Evolutionary conservation across 2,797 vertebrate genomes (phyloP), one percentile per base, ranked within the genome.

Genomic region (Pseudotriccus pelzelni): DNA sequence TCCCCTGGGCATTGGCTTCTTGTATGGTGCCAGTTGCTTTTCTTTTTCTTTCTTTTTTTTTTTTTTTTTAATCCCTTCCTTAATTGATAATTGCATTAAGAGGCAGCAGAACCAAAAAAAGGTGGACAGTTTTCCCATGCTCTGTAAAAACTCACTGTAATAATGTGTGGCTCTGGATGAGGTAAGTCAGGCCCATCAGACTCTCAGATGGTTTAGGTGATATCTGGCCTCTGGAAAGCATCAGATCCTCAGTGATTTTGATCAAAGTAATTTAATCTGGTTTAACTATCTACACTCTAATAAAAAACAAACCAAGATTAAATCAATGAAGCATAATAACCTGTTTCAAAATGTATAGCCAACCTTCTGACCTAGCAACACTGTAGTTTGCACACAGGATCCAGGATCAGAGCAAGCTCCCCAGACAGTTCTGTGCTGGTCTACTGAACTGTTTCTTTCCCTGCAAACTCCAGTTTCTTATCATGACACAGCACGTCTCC

Each of bases 41-140:
- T 23, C n/a, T 43, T 2, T 2, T 28, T 2, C 23, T 2, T 24
- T 32, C 7, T 18, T 12, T 14, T 10, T 44, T 7, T 12, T 19
- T 9, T 46, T 18, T 30, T 21, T n/a, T 18, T 37, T 37, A 37
- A 37, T 37, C 4, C 5, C 32, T 7, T 14, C 4, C 13, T 60
- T 8, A 25, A 14, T 27, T 43, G 16, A 49, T 62, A 52, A 53
- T 10, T 72, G 10, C 23, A 32, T 25, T 56, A 50, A 47, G 47
- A 64, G 24, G 19, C 27, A 78, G 22, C 21, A 82, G 34, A 84
- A 50, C 30, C 18, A 69, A 28, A 14, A 80, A 24, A 72, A 82
- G 12, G 39, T 73, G 12, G 5, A 50, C 9, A n/a, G 7, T 56
- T 64, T 80, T 66, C 22, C 37, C 15, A 19, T n/a, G 14, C 12